phyloP scores from a whole-genome alignment of 2,888 invertebrate genomes.

The Limenitis camilla region DNA sequence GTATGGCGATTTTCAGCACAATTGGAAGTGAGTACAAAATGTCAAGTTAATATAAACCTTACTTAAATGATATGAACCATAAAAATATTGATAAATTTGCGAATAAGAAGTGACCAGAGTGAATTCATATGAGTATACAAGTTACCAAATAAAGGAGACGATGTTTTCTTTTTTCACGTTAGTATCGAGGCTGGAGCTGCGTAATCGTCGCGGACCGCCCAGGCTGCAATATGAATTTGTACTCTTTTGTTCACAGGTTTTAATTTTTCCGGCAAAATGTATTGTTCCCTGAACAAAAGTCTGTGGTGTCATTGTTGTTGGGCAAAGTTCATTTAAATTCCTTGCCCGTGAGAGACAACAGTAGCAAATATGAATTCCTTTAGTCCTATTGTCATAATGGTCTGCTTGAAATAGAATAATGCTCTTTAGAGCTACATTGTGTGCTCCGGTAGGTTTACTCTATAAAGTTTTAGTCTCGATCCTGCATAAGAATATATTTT shows the following conservation, averaged over 20 bases:
- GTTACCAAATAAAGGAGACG: conserved; percentile 26
- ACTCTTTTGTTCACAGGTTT: conserved; percentile 69
- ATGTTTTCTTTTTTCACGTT: conserved; percentile 25
- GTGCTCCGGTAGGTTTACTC: conserved; percentile 5
- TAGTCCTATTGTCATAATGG: conserved; percentile 65
- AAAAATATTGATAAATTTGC: too few relatives aligned
- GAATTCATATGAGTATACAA: conserved; percentile 9
- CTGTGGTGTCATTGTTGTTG: conserved; percentile 64
- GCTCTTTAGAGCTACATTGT: conserved; percentile 45
- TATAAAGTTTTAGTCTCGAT: conserved; percentile 1
- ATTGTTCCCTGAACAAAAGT: conserved; percentile 70
- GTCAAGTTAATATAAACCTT: too few relatives aligned
- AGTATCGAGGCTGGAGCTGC: conserved; percentile 26
- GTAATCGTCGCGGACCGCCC: conserved; percentile 44
- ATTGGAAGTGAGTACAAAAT: too few relatives aligned
- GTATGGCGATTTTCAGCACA: too few relatives aligned
- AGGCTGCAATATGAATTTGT: conserved; percentile 70
- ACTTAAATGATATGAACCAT: too few relatives aligned
- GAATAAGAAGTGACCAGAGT: too few relatives aligned
- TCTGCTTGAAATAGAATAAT: conserved; percentile 59
- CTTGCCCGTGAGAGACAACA: conserved; percentile 66
- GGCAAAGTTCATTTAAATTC: conserved; percentile 74
- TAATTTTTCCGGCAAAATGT: conserved; percentile 72
- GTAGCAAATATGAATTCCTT: conserved; percentile 73
- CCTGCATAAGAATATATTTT: conserved; percentile 1